Evolutionary conservation across 2,797 vertebrate genomes (phyloP).

Genomic region (Hippopotamyrus pictus): DNA sequence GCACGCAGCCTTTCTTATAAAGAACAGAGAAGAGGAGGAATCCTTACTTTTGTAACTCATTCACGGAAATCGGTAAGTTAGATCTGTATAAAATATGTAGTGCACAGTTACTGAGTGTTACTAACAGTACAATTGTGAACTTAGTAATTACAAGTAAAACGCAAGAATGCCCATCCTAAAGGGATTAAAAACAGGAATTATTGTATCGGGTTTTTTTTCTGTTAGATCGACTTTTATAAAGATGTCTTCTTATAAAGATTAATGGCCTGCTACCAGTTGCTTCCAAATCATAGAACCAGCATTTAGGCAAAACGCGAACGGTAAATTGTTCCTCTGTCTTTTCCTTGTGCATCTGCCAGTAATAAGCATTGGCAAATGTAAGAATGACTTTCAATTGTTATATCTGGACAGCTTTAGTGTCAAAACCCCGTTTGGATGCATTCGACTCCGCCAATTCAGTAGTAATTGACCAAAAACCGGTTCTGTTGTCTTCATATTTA

Average conservation of each 20-base stretch:
- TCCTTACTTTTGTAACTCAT: background rate
- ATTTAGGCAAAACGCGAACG: background rate
- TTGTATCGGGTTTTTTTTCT: background rate
- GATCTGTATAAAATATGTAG: background rate
- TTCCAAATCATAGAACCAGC: background rate
- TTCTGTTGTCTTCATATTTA: background rate
- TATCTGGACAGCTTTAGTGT: background rate
- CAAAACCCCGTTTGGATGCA: background rate
- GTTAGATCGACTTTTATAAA: background rate
- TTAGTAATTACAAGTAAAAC: background rate
- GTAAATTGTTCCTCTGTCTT: background rate
- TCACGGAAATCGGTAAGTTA: background rate
- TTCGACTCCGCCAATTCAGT: background rate
- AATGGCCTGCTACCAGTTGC: background rate
- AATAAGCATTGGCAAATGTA: background rate
- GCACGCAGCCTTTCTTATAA: background rate
- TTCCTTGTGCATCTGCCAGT: background rate
- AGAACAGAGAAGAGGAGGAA: background rate
- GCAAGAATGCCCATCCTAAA: background rate
- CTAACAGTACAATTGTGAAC: background rate
- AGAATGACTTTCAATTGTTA: background rate
- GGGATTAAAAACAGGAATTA: background rate
- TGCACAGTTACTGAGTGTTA: background rate
- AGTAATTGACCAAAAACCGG: background rate
- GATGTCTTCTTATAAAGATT: background rate